Evolutionary conservation across 2,888 invertebrate genomes (phyloP).

Genomic region (Cheilosia vulpina): DNA sequence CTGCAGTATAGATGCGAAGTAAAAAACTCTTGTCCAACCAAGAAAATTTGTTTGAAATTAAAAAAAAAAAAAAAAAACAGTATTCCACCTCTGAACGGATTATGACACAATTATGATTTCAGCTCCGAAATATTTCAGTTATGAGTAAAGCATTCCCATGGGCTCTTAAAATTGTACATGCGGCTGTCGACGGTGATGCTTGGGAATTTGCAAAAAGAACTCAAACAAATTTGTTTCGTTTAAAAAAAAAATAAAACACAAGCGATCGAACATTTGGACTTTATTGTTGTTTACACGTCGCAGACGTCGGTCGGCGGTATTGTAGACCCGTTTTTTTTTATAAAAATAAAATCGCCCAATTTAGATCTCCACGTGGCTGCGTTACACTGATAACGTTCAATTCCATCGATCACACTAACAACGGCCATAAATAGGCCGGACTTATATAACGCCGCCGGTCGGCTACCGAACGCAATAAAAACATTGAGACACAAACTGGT

Average conservation of each 20-base stretch:
- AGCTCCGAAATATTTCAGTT: no score
- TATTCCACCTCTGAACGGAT: no score
- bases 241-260: not conserved
- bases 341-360: not conserved
- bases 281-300: conserved; percentile 8
- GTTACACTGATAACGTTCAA: conserved; percentile 15
- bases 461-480: conserved; percentile 23
- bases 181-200: no score
- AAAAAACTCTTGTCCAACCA: no score
- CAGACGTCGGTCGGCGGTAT: conserved; percentile 21
- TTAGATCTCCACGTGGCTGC: conserved; percentile 28
- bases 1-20: no score
- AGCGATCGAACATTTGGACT: conserved; percentile 1
- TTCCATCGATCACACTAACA: not conserved
- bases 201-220: no score
- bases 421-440: not conserved
- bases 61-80: no score
- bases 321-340: not conserved
- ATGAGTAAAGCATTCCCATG: no score
- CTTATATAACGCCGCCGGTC: conserved; percentile 36
- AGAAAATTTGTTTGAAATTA: no score
- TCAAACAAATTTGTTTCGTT: no score
- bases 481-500: conserved; percentile 27
- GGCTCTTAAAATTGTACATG: no score
- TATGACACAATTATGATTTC: no score